Percentiles rank a stretch among this genome's conserved stretches.
Conservation (phyloP, 1,140 invertebrate species). For the Telenomus remus region DNA sequence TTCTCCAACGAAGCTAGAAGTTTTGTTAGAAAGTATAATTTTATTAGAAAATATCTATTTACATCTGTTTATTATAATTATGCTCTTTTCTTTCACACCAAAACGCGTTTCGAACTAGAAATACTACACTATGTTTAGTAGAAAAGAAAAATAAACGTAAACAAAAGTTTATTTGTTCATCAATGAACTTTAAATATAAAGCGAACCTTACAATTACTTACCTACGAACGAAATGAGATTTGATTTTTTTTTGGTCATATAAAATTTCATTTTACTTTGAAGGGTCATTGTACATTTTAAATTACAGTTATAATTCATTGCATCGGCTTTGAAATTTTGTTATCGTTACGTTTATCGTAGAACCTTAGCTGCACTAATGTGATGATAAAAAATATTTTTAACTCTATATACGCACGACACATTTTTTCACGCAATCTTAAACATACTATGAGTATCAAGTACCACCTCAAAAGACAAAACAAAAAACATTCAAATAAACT, state of each 20-base stretch:
- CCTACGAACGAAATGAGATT: too few species aligned
- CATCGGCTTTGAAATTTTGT: too few species aligned
- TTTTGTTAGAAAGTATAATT: conserved; percentile 10
- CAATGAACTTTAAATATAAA: too few species aligned
- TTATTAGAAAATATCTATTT: conserved; percentile 50
- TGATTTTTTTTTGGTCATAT: too few species aligned
- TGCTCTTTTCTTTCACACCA: conserved; percentile 17
- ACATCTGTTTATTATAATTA: conserved; percentile 40
- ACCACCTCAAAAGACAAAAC: conserved; percentile 10
- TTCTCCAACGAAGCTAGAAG: not conserved
- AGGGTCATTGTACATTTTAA: too few species aligned
- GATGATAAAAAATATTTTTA: conserved; percentile 1
- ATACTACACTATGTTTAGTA: too few species aligned
- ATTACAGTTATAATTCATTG: too few species aligned
- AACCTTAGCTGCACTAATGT: not conserved
- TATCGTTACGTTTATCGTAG: too few species aligned
- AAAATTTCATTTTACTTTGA: too few species aligned
- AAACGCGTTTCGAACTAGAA: conserved; percentile 2
- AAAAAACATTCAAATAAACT: conserved; percentile 3
- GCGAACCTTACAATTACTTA: too few species aligned
- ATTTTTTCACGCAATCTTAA: conserved; percentile 1
- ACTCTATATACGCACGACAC: not conserved
- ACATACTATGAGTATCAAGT: conserved; percentile 28
- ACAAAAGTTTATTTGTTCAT: too few species aligned
- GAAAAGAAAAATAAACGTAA: too few species aligned